Evolutionary conservation across 2,113 vertebrate genomes (phyloP), one percentile per base, ranked within the genome.

Genomic region (Spea multiplicata): DNA sequence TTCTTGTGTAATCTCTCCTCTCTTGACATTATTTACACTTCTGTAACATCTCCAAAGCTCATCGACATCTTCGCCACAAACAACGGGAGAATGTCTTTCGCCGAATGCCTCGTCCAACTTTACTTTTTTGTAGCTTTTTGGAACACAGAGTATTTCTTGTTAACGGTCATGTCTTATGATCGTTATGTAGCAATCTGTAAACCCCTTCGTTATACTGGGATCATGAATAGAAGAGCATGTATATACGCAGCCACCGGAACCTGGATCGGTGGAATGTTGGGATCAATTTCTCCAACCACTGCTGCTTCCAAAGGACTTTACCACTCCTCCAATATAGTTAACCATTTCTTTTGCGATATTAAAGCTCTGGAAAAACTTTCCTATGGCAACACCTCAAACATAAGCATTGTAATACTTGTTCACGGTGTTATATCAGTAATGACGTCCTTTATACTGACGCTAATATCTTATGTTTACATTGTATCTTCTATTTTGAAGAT

Each of bases 101-200:
- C 8, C 1, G 8, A 6, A 5, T 76, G 75, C 16, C 57, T 76
- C n/a, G 55, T 53, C 55, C 75, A 76, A 14, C 2, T 53, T 5
- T 76, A 57, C 30, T 76, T 69, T 46, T 76, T 16, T 8, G 9
- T 30, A 13, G 53, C 48, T 3, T 9, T 13, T 9, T 17, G 13
- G 8, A 45, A 14, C 12, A 14, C 48, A 14, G 75, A 76, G 44
- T 46, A 59, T 12, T 69, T 76, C 6, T 53, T 76, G 6, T 4
- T 76, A 16, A 59, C 65, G 3, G 68, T 12, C 13, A 76, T 76
- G 74, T 47, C 74, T 48, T 74, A 74, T 65, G 73, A 74, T 12
- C 45, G 73, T 1, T 75, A 75, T 66, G 62, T 53, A 7, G 73
- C 73, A 5, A 75, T 75, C n/a, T 75, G 73, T 48, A 6, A 46